Evolutionary conservation across 1,140 invertebrate species (phyloP), one percentile per base, ranked within the genome.

Genomic region (Acromyrmex echinatior): DNA sequence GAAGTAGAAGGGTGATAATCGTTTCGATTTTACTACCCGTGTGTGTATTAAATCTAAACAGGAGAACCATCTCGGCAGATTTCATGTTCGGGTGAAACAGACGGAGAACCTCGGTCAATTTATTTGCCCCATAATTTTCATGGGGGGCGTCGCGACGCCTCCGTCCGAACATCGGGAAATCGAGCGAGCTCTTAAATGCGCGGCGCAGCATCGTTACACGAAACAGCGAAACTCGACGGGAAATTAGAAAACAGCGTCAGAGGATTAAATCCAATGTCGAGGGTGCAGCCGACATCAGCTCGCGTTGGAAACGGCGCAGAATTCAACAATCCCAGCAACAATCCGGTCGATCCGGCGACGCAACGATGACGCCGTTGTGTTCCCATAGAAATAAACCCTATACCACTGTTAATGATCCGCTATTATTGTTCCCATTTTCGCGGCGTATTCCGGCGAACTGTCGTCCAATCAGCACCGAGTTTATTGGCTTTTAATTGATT

Each of bases 401-500:
- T 88, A 90, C 90, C 90, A 87, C 89, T 91, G 92, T 92, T 95
- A 95, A 94, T 95, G 94, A 94, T 91, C 92, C 91, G 86, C 92
- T 94, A 93, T 94, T 94, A 95, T 95, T 94, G 94, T 94, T 91
- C 91, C 88, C 91, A 91, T 93, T 93, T 93, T 94, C 92, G 90
- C 88, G 80, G 86, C 86, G 79, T 68, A 79, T 74, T 78, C 90
- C 91, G 90, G 87, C 91, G 90, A 45, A 82, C 89, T 92, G 88
- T 90, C 93, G 93, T 93, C 93, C 94, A 94, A 95, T 95, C 94
- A 94, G 92, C 92, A 86, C 80, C 85, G 87, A 91, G 93, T 94
- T 95, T 95, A 95, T 95, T 95, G 94, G 92, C 94, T 95, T 95
- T 95, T 95, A 95, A 95, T 95, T 95, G 94, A 95, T 95, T 95